Evolutionary conservation across 2,888 invertebrate genomes (phyloP).

Genomic region (Monopis laevigella): DNA sequence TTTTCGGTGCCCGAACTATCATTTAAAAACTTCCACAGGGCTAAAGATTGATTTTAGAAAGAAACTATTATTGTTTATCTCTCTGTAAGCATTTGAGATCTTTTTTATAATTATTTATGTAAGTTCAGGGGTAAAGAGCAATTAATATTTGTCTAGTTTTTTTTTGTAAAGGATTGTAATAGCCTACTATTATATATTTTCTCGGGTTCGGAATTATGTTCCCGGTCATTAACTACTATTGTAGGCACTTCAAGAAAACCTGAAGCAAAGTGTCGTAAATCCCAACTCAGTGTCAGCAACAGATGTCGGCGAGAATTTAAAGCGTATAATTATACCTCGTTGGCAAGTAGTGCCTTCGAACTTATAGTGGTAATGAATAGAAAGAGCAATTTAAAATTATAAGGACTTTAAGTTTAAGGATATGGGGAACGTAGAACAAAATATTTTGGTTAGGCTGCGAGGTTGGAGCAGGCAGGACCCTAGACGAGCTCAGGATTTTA

Average conservation of each 20-base stretch:
- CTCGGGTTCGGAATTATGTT: constrained; percentile 1
- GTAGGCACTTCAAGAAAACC: constrained; percentile 8
- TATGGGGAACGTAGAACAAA: too few species aligned
- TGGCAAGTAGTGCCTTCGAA: constrained; percentile 8
- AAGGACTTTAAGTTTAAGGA: too few species aligned
- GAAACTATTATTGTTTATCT: too few species aligned
- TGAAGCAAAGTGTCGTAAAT: constrained; percentile 11
- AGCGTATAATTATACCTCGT: constrained; percentile 7
- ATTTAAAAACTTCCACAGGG: too few species aligned
- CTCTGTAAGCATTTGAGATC: too few species aligned
- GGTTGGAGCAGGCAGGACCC: too few species aligned
- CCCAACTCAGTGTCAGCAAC: constrained; percentile 9
- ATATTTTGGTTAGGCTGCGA: too few species aligned
- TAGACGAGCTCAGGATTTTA: too few species aligned
- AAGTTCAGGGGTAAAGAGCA: background rate
- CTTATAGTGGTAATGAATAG: too few species aligned
- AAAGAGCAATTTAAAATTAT: too few species aligned
- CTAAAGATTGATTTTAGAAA: too few species aligned
- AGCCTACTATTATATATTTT: background rate
- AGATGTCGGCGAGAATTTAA: constrained; percentile 8
- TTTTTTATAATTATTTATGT: background rate
- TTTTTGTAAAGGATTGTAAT: background rate
- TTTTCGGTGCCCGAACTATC: too few species aligned
- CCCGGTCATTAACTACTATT: background rate
- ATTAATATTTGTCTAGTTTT: background rate